phyloP scores from a whole-genome alignment of 2,113 vertebrate species.

The Oryzias curvinotus region DNA sequence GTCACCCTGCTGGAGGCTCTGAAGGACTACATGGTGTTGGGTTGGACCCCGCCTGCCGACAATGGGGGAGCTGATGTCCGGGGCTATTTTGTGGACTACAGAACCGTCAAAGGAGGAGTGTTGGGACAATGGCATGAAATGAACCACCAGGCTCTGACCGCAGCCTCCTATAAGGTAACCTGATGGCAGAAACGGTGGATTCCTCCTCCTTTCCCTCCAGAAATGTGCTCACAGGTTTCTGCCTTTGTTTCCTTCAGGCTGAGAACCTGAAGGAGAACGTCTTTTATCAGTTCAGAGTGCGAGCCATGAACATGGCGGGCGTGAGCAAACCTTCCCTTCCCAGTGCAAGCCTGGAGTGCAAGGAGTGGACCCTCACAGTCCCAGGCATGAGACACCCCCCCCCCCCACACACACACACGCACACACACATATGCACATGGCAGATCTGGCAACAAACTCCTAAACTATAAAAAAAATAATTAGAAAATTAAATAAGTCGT shows the following conservation, averaged over 20 bases:
- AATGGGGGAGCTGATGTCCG: slow-evolving; percentile 87
- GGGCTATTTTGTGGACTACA: slow-evolving; percentile 94
- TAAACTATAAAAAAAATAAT: too few species aligned
- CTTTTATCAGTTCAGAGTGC: slow-evolving; percentile 93
- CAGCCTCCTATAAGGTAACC: slow-evolving; percentile 87
- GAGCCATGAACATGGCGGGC: slow-evolving; percentile 90
- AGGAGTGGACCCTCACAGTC: slow-evolving; percentile 96
- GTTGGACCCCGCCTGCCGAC: slow-evolving; percentile 84
- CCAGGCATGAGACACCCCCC: slow-evolving; percentile 79
- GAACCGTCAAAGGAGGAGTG: slow-evolving; percentile 81
- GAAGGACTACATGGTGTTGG: slow-evolving; percentile 88
- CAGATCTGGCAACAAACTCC: too few species aligned
- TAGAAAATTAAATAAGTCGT: too few species aligned
- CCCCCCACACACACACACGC: too few species aligned
- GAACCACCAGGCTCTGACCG: slow-evolving; percentile 85
- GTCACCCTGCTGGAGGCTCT: slow-evolving; percentile 87
- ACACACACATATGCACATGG: background rate
- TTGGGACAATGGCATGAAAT: slow-evolving; percentile 90
- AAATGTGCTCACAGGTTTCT: background rate
- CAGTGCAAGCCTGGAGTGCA: slow-evolving; percentile 85
- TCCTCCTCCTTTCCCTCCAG: too few species aligned
- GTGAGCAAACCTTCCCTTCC: slow-evolving; percentile 82
- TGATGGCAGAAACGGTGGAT: background rate
- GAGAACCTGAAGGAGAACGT: slow-evolving; percentile 91
- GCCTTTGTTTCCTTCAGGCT: slow-evolving; percentile 75